Evolutionary conservation across 2,113 vertebrate species (phyloP).

Genomic region (Eublepharis macularius): DNA sequence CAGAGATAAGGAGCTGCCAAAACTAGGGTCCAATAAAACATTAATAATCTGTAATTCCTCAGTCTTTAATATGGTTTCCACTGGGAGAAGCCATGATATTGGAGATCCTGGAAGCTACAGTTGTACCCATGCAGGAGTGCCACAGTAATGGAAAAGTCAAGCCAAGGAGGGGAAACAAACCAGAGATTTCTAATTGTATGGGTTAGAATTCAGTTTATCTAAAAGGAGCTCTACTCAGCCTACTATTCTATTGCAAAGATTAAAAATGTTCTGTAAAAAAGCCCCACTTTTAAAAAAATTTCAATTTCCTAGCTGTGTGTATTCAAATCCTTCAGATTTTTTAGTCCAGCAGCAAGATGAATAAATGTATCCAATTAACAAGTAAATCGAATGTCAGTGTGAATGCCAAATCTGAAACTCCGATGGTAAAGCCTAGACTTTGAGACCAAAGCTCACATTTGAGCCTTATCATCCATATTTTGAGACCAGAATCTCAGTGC

Average conservation of each 20-base stretch:
- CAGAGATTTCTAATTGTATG: neutral
- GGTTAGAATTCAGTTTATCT: neutral
- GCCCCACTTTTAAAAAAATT: no score
- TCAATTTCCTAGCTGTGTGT: neutral
- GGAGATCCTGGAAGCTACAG: no score
- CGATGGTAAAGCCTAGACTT: no score
- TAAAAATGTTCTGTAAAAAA: no score
- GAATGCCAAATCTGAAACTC: no score
- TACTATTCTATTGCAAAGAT: neutral
- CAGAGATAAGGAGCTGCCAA: conserved; percentile 55
- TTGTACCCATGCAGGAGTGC: neutral
- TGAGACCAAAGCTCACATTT: no score
- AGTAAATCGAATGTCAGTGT: no score
- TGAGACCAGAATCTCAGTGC: no score
- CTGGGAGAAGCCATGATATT: neutral
- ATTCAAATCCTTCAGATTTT: neutral
- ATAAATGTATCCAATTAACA: no score
- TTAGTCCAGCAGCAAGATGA: no score
- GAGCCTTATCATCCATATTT: neutral
- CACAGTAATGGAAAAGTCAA: neutral
- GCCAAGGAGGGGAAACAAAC: neutral
- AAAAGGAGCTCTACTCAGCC: neutral
- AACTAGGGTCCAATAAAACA: no score
- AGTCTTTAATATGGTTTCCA: neutral
- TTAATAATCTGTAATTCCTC: neutral